Conservation (phyloP, 2,797 vertebrate species). For the Cirrhinus molitorella region DNA sequence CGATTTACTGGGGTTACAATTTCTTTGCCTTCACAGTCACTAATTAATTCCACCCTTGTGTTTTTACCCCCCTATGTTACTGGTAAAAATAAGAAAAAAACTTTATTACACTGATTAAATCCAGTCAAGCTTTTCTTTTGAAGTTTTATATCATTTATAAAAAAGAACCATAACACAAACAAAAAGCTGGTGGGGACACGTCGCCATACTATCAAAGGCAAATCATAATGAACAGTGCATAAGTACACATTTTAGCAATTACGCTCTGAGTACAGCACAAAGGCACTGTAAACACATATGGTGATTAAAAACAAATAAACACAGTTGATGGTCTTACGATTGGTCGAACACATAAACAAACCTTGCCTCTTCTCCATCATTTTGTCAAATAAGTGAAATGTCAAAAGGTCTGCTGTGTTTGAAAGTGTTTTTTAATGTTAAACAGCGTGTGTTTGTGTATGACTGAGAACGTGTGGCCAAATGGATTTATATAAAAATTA, state of each 20-base stretch:
- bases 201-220: constrained; percentile 53
- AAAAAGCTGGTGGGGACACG: constrained; percentile 35
- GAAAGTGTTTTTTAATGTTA: constrained; percentile 31
- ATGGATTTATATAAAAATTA: not conserved
- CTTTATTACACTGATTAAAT: constrained; percentile 55
- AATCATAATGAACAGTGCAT: constrained; percentile 45
- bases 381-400: constrained; percentile 28
- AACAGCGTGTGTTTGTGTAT: constrained; percentile 24
- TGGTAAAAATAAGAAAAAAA: constrained; percentile 52
- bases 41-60: constrained; percentile 39
- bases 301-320: constrained; percentile 69
- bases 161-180: constrained; percentile 42
- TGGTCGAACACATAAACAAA: constrained; percentile 57
- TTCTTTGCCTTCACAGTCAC: constrained; percentile 20
- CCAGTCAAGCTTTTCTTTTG: constrained; percentile 42
- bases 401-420: constrained; percentile 34
- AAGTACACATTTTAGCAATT: constrained; percentile 57
- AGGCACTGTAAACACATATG: constrained; percentile 60
- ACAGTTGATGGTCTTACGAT: constrained; percentile 49
- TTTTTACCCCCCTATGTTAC: constrained; percentile 46
- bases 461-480: constrained; percentile 37
- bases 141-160: constrained; percentile 56
- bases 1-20: constrained; percentile 20
- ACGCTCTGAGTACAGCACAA: constrained; percentile 34
- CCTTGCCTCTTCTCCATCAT: constrained; percentile 47